These are phyloP conservation scores for Microctonus brassicae DNA, from an alignment of 2,888 invertebrate genomes.

Conservation along the genomic window DNA sequence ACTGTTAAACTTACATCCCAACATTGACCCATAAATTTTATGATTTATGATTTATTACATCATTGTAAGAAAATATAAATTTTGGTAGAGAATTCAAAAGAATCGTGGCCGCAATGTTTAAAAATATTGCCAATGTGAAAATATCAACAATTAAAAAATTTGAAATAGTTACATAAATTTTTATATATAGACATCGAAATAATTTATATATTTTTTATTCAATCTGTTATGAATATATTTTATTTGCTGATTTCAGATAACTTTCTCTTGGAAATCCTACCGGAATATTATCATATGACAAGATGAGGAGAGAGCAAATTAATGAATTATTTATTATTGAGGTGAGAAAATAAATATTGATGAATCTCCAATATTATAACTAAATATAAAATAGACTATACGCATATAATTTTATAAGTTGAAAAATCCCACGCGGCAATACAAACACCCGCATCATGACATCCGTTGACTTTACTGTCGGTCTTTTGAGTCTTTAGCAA, in stretches of 20 bases:
- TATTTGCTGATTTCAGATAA: too few species aligned
- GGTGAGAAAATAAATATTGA: too few species aligned
- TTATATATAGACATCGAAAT: too few species aligned
- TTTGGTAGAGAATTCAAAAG: constrained; percentile 49
- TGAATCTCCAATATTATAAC: too few species aligned
- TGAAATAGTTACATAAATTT: not conserved
- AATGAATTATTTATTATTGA: too few species aligned
- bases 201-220: too few species aligned
- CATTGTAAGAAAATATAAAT: constrained; percentile 35
- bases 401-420: not conserved
- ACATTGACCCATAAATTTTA: constrained; percentile 60
- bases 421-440: constrained; percentile 54
- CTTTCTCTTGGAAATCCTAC: too few species aligned
- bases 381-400: not conserved
- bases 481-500: constrained; percentile 51
- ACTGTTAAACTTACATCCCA: constrained; percentile 16
- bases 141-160: not conserved
- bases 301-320: too few species aligned
- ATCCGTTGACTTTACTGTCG: constrained; percentile 48
- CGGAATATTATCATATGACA: too few species aligned
- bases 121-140: constrained; percentile 49
- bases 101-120: constrained; percentile 52
- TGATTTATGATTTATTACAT: constrained; percentile 55
- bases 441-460: constrained; percentile 58
- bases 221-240: too few species aligned